Conservation (phyloP, 1,140 invertebrate species). For the Caenorhabditis latens region DNA sequence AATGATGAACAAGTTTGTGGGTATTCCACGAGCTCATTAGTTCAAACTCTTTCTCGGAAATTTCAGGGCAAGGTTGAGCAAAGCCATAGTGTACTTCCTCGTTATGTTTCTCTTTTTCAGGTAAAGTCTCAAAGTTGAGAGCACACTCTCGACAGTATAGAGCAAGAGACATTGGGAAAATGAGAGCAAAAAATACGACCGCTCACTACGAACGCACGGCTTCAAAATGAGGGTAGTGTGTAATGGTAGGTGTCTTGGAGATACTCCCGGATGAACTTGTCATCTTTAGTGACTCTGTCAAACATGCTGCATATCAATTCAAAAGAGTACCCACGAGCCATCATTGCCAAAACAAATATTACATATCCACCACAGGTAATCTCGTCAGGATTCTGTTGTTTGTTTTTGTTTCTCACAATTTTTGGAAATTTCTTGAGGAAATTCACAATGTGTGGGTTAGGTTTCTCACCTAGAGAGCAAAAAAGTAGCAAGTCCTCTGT, state of each 20-base stretch:
- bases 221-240: background rate
- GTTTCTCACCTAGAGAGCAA: background rate
- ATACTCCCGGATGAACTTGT: background rate
- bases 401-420: background rate
- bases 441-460: background rate
- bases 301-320: background rate
- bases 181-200: background rate
- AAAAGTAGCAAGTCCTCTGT: background rate
- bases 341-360: background rate
- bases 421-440: background rate
- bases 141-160: background rate
- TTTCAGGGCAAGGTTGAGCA: background rate
- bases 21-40: background rate
- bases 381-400: background rate
- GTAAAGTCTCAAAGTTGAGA: background rate
- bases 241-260: background rate
- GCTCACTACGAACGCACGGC: background rate
- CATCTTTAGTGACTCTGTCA: background rate
- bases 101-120: background rate
- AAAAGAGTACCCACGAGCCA: background rate
- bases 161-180: background rate
- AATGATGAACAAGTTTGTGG: background rate
- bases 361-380: background rate
- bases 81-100: background rate
- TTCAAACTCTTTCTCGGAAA: background rate